These are phyloP conservation scores for Lethenteron camtschaticum DNA, from an alignment of 2,113 vertebrate species.

Conservation along the genomic window DNA sequence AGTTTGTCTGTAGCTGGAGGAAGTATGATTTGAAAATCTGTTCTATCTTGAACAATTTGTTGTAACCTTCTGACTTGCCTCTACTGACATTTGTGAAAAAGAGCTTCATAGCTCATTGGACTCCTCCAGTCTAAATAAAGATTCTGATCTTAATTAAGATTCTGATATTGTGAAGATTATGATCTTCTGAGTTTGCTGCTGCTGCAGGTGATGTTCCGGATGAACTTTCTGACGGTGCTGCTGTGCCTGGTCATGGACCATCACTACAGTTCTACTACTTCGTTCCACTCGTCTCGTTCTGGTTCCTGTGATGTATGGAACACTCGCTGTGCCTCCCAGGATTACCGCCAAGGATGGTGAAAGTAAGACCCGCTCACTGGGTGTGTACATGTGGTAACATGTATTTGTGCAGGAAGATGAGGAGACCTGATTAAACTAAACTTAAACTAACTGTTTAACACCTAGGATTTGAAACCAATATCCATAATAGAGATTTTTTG, in stretches of 20 bases:
- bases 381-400: constrained; percentile 6
- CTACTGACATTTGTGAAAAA: too few species aligned
- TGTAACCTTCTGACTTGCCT: too few species aligned
- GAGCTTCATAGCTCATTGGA: too few species aligned
- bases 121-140: too few species aligned
- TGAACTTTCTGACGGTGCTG: constrained; percentile 86
- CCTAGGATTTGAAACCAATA: background rate
- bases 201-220: constrained; percentile 69
- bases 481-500: constrained; percentile 14
- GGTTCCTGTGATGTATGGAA: constrained; percentile 79
- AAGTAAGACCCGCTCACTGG: constrained; percentile 21
- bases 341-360: constrained; percentile 75
- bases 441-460: background rate
- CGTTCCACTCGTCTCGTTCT: constrained; percentile 81
- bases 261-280: constrained; percentile 96
- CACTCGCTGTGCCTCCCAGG: constrained; percentile 72
- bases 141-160: too few species aligned
- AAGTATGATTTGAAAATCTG: too few species aligned
- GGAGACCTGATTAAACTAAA: constrained; percentile 5
- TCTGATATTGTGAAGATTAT: too few species aligned
- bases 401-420: background rate
- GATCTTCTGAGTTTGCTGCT: too few species aligned
- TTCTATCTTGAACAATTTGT: too few species aligned
- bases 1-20: too few species aligned
- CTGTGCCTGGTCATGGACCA: constrained; percentile 88